Conservation (phyloP, 2,888 invertebrate genomes). For the Candidula unifasciata region DNA sequence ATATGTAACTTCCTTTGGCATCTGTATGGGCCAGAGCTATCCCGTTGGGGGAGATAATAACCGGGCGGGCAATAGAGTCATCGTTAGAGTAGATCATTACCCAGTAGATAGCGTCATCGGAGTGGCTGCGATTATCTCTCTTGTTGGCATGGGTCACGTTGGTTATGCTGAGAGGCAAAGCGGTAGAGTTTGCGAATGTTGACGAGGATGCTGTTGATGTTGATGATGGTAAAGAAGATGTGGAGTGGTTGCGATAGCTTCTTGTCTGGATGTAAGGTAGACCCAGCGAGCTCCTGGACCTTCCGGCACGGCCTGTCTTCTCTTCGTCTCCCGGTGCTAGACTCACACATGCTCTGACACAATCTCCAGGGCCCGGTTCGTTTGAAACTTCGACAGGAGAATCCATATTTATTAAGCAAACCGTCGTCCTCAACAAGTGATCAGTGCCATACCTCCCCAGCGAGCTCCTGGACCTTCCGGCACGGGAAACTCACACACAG, state of each 20-base stretch:
- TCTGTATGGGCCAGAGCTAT: conserved; percentile 18
- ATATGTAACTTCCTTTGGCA: conserved; percentile 41
- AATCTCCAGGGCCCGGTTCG: background rate
- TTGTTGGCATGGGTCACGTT: no score
- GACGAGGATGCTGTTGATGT: background rate
- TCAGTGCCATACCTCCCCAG: conserved; percentile 19
- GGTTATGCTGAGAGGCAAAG: background rate
- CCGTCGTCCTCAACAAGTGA: conserved; percentile 33
- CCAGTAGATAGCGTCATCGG: conserved; percentile 42
- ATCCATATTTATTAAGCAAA: conserved; percentile 10
- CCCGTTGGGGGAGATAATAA: conserved; percentile 28
- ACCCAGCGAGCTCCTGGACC: no score
- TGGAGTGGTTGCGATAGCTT: background rate
- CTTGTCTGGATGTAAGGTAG: no score
- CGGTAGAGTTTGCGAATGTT: background rate
- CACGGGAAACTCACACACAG: conserved; percentile 6
- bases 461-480: conserved; percentile 1
- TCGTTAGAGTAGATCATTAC: conserved; percentile 57
- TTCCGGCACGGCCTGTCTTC: no score
- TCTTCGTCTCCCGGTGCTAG: conserved; percentile 22
- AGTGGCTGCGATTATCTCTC: background rate
- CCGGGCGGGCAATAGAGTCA: conserved; percentile 53
- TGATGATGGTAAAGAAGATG: background rate
- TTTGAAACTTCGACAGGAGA: background rate
- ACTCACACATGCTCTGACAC: background rate